A percentile compares a stretch with the other conserved stretches of the same genome.
Conservation (phyloP, 2,888 invertebrate species). For the Machimus rusticus region DNA sequence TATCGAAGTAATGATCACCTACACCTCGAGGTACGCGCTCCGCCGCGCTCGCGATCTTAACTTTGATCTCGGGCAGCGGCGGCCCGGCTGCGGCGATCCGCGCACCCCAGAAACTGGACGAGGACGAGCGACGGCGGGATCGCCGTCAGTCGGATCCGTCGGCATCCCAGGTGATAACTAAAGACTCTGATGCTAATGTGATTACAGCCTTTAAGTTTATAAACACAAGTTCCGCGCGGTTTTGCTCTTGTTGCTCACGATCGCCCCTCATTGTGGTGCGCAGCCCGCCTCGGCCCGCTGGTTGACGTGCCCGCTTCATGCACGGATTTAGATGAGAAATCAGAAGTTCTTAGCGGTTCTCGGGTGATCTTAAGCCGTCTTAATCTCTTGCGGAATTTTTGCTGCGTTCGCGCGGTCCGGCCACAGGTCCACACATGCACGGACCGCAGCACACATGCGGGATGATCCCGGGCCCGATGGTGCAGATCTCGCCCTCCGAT, state of each 20-base stretch:
- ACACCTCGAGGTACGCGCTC: slow-evolving; percentile 51
- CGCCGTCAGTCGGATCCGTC: slow-evolving; percentile 49
- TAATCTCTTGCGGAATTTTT: slow-evolving; percentile 33
- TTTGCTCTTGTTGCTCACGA: slow-evolving; percentile 45
- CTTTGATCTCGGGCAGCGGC: slow-evolving; percentile 29
- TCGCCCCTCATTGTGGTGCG: slow-evolving; percentile 20
- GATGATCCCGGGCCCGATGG: neutral
- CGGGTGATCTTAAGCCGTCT: slow-evolving; percentile 36
- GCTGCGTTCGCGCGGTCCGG: neutral
- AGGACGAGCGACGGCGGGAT: neutral
- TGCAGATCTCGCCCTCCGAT: neutral
- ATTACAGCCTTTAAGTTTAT: slow-evolving; percentile 64
- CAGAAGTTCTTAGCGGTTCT: slow-evolving; percentile 39
- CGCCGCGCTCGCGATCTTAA: slow-evolving; percentile 49
- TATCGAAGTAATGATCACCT: slow-evolving; percentile 47
- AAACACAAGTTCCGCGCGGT: slow-evolving; percentile 54
- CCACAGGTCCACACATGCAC: neutral
- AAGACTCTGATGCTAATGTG: slow-evolving; percentile 62
- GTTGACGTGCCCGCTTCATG: slow-evolving; percentile 26
- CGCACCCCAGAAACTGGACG: neutral
- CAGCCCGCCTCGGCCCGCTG: neutral
- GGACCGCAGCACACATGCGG: neutral
- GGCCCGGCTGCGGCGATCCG: neutral
- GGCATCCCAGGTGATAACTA: slow-evolving; percentile 59
- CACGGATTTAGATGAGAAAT: slow-evolving; percentile 35